Conservation (phyloP, 2,797 vertebrate species). For the Sibirionetta formosa region DNA sequence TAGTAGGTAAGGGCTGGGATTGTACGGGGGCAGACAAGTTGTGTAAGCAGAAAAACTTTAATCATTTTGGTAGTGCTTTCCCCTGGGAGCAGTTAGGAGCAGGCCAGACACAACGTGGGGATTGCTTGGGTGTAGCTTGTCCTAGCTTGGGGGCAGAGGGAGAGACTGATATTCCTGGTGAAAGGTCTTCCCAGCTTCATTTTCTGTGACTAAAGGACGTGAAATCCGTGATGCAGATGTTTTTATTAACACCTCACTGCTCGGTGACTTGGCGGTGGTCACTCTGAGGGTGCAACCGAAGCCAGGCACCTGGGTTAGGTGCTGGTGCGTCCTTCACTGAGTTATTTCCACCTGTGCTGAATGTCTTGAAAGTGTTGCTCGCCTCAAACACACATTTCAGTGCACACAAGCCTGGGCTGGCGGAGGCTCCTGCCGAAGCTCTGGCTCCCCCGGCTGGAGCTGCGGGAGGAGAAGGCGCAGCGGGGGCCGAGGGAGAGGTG, state of each 20-base stretch:
- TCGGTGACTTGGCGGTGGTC: background rate
- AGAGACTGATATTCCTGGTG: background rate
- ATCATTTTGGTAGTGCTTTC: background rate
- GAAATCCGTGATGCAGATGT: background rate
- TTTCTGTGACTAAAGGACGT: background rate
- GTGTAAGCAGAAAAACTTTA: background rate
- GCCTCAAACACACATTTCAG: background rate
- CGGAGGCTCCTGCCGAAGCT: background rate
- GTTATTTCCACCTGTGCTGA: background rate
- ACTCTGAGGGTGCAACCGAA: background rate
- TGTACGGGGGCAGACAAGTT: background rate
- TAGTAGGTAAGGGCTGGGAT: background rate
- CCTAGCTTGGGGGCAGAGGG: background rate
- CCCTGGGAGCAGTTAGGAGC: background rate
- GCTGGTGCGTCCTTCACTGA: background rate
- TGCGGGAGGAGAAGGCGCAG: accelerated
- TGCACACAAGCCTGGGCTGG: background rate
- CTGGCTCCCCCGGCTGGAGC: conserved; percentile 41
- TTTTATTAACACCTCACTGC: background rate
- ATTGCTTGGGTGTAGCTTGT: background rate
- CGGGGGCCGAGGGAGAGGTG: background rate
- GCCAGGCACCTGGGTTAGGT: background rate
- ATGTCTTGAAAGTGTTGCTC: background rate
- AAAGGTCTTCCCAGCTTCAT: background rate
- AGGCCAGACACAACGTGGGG: background rate